A percentile compares a stretch with the other conserved stretches of the same genome.
Evolutionary conservation across 2,113 vertebrate species (phyloP).

Genomic region (Prunella himalayana): DNA sequence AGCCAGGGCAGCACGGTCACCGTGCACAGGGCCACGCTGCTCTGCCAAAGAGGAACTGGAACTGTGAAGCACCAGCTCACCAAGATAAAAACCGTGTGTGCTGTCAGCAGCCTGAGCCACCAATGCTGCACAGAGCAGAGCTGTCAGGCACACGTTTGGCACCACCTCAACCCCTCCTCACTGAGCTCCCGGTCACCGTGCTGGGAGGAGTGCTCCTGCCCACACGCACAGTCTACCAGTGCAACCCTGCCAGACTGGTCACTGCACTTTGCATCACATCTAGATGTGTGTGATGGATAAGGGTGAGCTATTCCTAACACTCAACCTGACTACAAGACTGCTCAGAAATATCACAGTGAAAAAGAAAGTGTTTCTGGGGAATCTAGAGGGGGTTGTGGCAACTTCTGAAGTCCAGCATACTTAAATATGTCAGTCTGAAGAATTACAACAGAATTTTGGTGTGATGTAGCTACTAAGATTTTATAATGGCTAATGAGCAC

Average conservation of each 20-base stretch:
- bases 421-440: background rate
- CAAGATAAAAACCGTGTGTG: fast-evolving
- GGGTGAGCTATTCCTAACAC: background rate
- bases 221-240: fast-evolving
- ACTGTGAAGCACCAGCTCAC: background rate
- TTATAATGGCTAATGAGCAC: background rate
- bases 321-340: background rate
- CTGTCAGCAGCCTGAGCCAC: background rate
- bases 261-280: background rate
- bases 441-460: background rate
- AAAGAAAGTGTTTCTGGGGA: background rate
- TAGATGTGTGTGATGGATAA: background rate
- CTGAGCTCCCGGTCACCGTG: fast-evolving
- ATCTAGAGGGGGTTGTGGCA: background rate
- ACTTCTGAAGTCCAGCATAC: background rate
- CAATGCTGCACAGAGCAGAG: fast-evolving
- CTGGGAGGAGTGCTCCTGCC: background rate
- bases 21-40: fast-evolving
- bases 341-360: background rate
- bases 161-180: fast-evolving
- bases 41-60: background rate
- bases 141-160: fast-evolving
- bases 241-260: background rate
- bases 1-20: fast-evolving
- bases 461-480: background rate